Evolutionary conservation across 2,797 vertebrate genomes (phyloP).

Genomic region (Sphenopsis melanotis): DNA sequence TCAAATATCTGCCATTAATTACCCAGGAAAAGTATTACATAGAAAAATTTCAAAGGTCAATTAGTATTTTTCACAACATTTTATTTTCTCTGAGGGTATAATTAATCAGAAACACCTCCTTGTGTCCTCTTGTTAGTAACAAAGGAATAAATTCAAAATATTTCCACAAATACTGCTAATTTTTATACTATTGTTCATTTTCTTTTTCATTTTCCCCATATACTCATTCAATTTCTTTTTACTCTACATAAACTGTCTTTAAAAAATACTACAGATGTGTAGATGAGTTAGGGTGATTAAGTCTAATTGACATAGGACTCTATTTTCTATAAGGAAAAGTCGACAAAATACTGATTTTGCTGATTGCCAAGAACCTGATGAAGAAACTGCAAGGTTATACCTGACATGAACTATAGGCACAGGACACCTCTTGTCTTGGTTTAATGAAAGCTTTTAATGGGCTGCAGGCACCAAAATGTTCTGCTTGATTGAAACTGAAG

Average conservation of each 20-base stretch:
- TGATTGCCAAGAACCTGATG: neutral
- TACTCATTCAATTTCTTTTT: neutral
- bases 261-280: neutral
- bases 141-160: neutral
- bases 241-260: neutral
- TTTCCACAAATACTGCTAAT: neutral
- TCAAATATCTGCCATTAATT: conserved; percentile 11
- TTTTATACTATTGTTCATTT: neutral
- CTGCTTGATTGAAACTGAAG: neutral
- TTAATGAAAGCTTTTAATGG: neutral
- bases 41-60: conserved; percentile 9
- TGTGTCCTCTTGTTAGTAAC: neutral
- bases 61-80: neutral
- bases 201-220: neutral
- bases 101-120: neutral
- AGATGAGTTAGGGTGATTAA: neutral
- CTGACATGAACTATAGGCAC: neutral
- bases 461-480: neutral
- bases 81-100: neutral
- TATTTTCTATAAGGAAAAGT: neutral
- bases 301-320: rapidly evolving
- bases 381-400: neutral
- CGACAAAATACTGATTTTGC: neutral
- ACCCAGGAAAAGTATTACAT: neutral
- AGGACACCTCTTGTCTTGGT: neutral